Percentiles rank a stretch among this genome's conserved stretches.
Evolutionary conservation across 2,113 vertebrate species (phyloP).

Genomic region (Microtus pennsylvanicus): DNA sequence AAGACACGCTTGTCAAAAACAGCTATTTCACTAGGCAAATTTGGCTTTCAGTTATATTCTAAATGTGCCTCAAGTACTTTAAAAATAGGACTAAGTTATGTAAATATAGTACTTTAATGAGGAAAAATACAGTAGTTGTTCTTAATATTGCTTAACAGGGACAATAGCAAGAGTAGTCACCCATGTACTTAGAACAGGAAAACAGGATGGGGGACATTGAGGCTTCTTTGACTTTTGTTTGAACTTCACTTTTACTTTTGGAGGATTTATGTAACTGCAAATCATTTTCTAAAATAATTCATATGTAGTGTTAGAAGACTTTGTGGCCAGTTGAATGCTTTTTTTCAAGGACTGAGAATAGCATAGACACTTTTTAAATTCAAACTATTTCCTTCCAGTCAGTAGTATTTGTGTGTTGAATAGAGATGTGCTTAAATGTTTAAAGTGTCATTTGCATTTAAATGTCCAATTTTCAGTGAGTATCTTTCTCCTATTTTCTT

Average conservation of each 20-base stretch:
- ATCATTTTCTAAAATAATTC: conserved; percentile 10
- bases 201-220: neutral
- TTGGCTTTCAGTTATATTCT: conserved; percentile 18
- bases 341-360: neutral
- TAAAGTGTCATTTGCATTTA: conserved; percentile 38
- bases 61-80: conserved; percentile 45
- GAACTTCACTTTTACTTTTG: neutral
- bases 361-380: neutral
- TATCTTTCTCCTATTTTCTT: neutral
- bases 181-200: neutral
- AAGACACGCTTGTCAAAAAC: conserved; percentile 62
- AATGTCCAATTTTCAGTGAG: neutral
- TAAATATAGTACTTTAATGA: conserved; percentile 32
- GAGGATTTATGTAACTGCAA: neutral
- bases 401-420: neutral
- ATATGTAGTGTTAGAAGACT: neutral
- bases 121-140: neutral
- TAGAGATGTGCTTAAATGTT: conserved; percentile 15
- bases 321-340: neutral
- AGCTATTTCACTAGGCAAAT: conserved; percentile 48
- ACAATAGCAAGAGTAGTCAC: neutral
- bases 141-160: neutral
- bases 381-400: neutral
- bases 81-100: conserved; percentile 55
- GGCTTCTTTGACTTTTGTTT: neutral